Evolutionary conservation across 2,888 invertebrate genomes (phyloP), one percentile per base, ranked within the genome.

Genomic region (Chrysina gloriosa): DNA sequence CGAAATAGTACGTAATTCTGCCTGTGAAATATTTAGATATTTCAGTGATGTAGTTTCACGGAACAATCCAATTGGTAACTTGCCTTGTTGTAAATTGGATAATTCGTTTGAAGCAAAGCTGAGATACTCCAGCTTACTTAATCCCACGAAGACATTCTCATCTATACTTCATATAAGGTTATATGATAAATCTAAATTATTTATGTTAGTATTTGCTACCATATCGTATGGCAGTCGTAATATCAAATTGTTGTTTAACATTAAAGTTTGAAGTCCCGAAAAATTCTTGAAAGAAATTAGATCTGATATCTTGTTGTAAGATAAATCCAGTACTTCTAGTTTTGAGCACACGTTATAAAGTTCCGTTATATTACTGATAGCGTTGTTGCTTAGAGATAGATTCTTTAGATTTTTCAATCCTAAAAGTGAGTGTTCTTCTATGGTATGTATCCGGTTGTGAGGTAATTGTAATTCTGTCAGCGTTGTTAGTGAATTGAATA

Each of bases 1-100:
- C 6, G 36, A 16, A n/a, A 65, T 23, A 9, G 19, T 16, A 11
- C 16, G 16, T 65, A 65, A 42, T 7, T 21, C 23, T 3, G 31
- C 54, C 11, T 39, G 9, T 2, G 65, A 65, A 2, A 65, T 2
- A 25, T 65, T 65, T 29, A 65, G 19, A 27, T 39, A 23, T 52
- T 42, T 11, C 11, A 65, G 27, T 0, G 29, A 25, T 36, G 16
- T 52, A 21, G 23, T 65, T 16, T 65, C 54, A 11, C 52, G 52
- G 29, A 65, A 39, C 9, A 65, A 16, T 1, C 52, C 52, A n/a
- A 65, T n/a, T 4, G 65, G 65, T 6, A 54, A 25, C 16, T 16
- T 29, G 11, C 31, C 31, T 9, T 14, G 1, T 52, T 52, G 7
- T 9, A 31, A 1, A 2, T 48, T 3, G n/a, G 21, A 31, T 19